Base-by-base conservation (phyloP, 2,888 invertebrate species). In the Agrilus cyanescens region DNA sequence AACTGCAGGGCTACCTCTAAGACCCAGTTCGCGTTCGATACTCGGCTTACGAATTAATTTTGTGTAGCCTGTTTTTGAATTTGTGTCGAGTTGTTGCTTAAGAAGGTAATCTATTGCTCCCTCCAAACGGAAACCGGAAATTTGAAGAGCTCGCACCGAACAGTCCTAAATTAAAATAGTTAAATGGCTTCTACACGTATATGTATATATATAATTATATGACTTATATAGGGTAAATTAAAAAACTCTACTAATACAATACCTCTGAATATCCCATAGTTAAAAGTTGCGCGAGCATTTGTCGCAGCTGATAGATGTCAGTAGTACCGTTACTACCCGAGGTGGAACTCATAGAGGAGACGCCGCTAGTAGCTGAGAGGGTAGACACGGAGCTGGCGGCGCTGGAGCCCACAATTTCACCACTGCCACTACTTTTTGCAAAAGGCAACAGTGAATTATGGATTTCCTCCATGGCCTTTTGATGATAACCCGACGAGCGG, bases 41-140 rank as follows among this genome's bases (percentile, higher is more conserved):
- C 89, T 90, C 32, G 89, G 87, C 62, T 90, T 90, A 40, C 90
- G 76, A 50, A 83, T 87, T 37, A 90, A 72, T 66, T 89, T 88
- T 46, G 80, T 76, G 46, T 62, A 63, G 34, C 57, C 56, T 38
- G 46, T 45, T 37, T 49, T 71, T 37, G 74, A 73, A 57, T 74
- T 74, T 46, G 70, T 63, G 43, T 72, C 69, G 53, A 73, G 71
- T 57, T 74, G 76, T 52, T 76, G 77, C 58, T 82, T 80, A 45
- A 76, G 73, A 48, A 82, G 65, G 57, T 75, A 77, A 58, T 82
- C 81, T 40, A 83, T 68, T 7, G 83, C 82, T 41, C 78, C 75
- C 47, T 84, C 84, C 52, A 80, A 67, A 20, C 83, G 75, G 50
- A 83, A 82, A 42, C 80, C 81, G 12, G 79, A 72, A 54, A 77